Evolutionary conservation across 2,113 vertebrate species (phyloP).

Genomic region (Raja brachyura): DNA sequence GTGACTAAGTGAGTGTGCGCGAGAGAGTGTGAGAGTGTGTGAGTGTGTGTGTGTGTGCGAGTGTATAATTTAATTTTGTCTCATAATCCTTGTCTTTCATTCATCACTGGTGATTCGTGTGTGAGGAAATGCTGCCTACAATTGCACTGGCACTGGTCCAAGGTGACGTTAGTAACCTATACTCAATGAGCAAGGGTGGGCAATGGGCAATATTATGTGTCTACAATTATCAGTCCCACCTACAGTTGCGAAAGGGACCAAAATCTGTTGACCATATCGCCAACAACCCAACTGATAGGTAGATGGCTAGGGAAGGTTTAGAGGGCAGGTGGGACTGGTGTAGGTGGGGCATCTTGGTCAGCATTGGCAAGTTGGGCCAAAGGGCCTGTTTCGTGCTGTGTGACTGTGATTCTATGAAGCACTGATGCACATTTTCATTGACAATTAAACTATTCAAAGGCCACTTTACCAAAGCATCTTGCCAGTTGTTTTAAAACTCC

Average conservation of each 20-base stretch:
- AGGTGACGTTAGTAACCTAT: not conserved
- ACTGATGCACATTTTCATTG: not conserved
- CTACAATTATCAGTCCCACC: slow-evolving; percentile 11
- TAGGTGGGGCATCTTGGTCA: too few species aligned
- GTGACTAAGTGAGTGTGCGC: too few species aligned
- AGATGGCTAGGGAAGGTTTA: too few species aligned
- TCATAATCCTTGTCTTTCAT: not conserved
- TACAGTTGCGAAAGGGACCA: not conserved
- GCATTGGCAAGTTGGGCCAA: too few species aligned
- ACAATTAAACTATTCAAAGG: not conserved
- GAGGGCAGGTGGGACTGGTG: too few species aligned
- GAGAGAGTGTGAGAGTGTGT: too few species aligned
- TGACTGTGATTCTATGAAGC: too few species aligned
- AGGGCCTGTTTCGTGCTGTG: too few species aligned
- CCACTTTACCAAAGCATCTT: not conserved
- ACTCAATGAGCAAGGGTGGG: not conserved
- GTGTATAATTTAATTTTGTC: not conserved
- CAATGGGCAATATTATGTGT: not conserved
- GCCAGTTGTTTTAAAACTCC: not conserved
- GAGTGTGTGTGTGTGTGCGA: too few species aligned
- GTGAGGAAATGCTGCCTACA: not conserved
- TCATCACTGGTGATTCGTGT: slow-evolving; percentile 17
- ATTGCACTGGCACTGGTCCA: not conserved
- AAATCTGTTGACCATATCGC: not conserved
- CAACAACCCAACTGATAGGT: not conserved